Conservation (phyloP, 2,888 invertebrate species). For the Unio delphinus region DNA sequence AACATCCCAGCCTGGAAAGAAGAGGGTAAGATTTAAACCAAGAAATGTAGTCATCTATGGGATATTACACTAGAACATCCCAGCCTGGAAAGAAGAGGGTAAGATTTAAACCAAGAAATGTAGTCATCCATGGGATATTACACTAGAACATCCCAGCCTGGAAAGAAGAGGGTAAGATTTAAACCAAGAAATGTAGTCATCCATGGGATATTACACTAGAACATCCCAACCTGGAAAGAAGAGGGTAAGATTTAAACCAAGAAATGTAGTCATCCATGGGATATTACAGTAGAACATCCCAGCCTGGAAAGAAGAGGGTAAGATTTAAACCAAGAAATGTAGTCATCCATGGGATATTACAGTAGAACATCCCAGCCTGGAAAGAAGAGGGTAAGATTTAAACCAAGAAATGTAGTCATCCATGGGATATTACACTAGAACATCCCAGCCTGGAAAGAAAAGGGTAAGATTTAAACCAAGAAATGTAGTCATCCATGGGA, state of each 20-base stretch:
- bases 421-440: no score
- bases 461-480: constrained; percentile 77
- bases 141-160: constrained; percentile 66
- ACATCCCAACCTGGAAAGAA: constrained; percentile 80
- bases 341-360: no score
- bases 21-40: constrained; percentile 79
- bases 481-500: not conserved
- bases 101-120: constrained; percentile 56
- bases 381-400: constrained; percentile 86
- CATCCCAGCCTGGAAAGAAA: constrained; percentile 81
- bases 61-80: no score
- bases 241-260: constrained; percentile 78
- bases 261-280: not conserved
- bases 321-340: constrained; percentile 42
- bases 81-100: constrained; percentile 88
- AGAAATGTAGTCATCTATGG: not conserved
- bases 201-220: no score
- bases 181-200: not conserved
- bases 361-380: constrained; percentile 72
- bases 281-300: not conserved
- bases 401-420: not conserved
- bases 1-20: constrained; percentile 78
- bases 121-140: no score
- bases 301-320: constrained; percentile 88
- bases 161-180: constrained; percentile 88